A percentile compares a stretch with the other conserved stretches of the same genome.
phyloP scores from a whole-genome alignment of 2,113 vertebrate species.

The Myotis davidii region DNA sequence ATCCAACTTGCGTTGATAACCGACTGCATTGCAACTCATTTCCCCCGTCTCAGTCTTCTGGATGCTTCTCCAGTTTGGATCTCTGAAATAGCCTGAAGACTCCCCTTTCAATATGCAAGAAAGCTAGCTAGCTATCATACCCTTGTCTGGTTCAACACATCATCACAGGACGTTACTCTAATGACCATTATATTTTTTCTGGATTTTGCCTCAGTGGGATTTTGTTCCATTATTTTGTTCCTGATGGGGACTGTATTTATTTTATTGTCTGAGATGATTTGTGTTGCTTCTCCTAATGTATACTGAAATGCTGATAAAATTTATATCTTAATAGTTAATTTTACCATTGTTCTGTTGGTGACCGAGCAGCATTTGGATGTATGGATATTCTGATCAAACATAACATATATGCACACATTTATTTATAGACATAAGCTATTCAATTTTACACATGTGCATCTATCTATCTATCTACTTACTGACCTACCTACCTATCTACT shows the following conservation, averaged over 20 bases:
- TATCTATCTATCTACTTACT: background rate
- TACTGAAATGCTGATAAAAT: background rate
- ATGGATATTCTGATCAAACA: background rate
- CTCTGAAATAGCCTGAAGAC: background rate
- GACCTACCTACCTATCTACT: background rate
- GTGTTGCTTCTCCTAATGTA: background rate
- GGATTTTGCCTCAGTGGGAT: background rate
- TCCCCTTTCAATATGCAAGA: background rate
- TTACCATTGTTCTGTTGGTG: background rate
- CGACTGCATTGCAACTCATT: background rate
- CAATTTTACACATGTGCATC: background rate
- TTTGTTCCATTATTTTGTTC: background rate
- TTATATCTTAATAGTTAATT: background rate
- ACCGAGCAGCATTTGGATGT: background rate
- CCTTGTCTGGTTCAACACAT: background rate
- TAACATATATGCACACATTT: background rate
- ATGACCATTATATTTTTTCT: background rate
- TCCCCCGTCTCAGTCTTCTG: background rate
- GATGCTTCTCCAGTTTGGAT: background rate
- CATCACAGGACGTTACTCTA: background rate
- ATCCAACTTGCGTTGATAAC: background rate
- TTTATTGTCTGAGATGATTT: background rate
- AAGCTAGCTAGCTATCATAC: background rate
- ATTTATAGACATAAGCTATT: background rate
- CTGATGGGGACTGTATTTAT: background rate